Evolutionary conservation across 2,797 vertebrate species (phyloP), one percentile per base, ranked within the genome.

Genomic region (Sparus aurata): DNA sequence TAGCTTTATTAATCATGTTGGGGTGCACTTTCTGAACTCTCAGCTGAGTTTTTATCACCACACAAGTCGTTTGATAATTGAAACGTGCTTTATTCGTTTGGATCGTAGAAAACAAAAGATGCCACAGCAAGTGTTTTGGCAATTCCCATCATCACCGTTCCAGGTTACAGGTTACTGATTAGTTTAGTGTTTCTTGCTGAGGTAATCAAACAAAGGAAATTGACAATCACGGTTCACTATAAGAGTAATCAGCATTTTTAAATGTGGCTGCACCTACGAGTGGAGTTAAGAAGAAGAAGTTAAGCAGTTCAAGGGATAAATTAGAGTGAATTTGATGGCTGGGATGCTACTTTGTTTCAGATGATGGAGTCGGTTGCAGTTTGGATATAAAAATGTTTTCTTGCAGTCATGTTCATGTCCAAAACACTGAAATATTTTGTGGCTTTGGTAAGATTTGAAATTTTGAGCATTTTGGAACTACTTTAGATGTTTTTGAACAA

Each of bases 181-280:
- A 65, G 78, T 85, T 80, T 60, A 77, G 73, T 73, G 81, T 85
- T 89, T 90, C 75, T 79, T 70, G 86, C 89, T 87, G 87, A 87
- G 86, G 72, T 86, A 82, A 91, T 93, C 77, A 89, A 85, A 86
- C 68, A 71, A 85, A 89, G 81, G 79, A 88, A 94, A 90, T 79
- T 84, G 86, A 78, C 80, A 87, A 89, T 94, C 83, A 89, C 83
- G 12, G 53, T 8, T 78, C 69, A 47, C 50, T 65, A 50, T 85
- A 73, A 69, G 73, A 84, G 64, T 69, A 57, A 80, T 92, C 85
- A 80, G 73, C 76, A 69, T 75, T 75, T 83, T 84, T 61, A 61
- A 85, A 89, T 77, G 81, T 75, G 74, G 70, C 80, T 55, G 59
- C 55, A 75, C 61, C 73, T 49, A 23, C 0, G 22, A 73, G 53